These are phyloP conservation scores for Eilema caniola DNA, from an alignment of 2,888 invertebrate species.

Conservation along the genomic window DNA sequence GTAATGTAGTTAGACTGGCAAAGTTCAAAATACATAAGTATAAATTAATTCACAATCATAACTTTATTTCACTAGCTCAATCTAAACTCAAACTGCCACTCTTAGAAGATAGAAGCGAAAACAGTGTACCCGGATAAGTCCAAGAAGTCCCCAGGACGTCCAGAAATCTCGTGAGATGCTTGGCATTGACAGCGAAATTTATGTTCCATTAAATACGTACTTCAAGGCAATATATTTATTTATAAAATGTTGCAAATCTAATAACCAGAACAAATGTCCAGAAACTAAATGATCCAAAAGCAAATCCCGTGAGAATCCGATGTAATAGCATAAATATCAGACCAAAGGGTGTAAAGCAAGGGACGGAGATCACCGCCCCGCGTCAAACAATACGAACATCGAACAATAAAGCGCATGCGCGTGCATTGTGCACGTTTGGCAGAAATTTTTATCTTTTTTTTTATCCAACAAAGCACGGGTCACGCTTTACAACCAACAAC, in stretches of 20 bases:
- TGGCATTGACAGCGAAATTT: not conserved
- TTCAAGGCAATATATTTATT: not conserved
- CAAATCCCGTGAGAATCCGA: slow-evolving; percentile 64
- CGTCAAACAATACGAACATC: slow-evolving; percentile 61
- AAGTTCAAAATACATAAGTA: too few relatives aligned
- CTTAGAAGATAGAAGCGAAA: too few relatives aligned
- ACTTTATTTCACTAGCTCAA: not conserved
- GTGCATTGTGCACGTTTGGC: slow-evolving; percentile 65
- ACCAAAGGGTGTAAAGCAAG: slow-evolving; percentile 59
- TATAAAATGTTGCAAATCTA: slow-evolving; percentile 24
- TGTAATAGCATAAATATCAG: slow-evolving; percentile 57
- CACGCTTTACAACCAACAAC: slow-evolving; percentile 72
- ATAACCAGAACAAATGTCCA: slow-evolving; percentile 47
- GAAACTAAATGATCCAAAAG: slow-evolving; percentile 40
- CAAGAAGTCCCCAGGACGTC: not conserved
- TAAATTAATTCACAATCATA: too few relatives aligned
- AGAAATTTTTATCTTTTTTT: slow-evolving; percentile 62
- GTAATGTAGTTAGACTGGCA: too few relatives aligned
- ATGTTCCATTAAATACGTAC: not conserved
- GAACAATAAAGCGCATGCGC: slow-evolving; percentile 73
- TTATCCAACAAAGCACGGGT: slow-evolving; percentile 69
- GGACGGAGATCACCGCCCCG: slow-evolving; percentile 63
- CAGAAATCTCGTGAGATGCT: not conserved
- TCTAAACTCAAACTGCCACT: too few relatives aligned
- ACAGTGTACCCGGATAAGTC: too few relatives aligned